Percentiles rank a stretch among this genome's conserved stretches.
These are phyloP conservation scores for Teleiodes luculella DNA, from an alignment of 2,888 invertebrate species.

Conservation along the genomic window DNA sequence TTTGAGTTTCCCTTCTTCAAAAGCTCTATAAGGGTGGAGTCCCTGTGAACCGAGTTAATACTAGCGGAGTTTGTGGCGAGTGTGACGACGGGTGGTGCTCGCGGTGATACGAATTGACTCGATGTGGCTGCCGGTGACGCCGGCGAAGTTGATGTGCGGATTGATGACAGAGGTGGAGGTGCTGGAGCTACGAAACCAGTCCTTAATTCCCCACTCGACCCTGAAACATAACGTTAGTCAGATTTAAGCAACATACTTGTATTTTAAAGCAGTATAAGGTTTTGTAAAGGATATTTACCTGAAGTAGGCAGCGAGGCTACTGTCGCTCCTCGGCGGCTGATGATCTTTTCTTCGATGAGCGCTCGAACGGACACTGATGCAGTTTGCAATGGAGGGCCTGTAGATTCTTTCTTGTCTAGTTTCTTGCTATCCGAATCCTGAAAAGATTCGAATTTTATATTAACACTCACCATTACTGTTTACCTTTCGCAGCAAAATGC, in stretches of 20 bases:
- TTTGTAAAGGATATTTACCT: slow-evolving; percentile 32
- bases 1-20: slow-evolving; percentile 83
- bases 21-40: slow-evolving; percentile 88
- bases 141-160: slow-evolving; percentile 56
- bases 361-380: slow-evolving; percentile 94
- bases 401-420: slow-evolving; percentile 89
- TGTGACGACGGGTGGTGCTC: slow-evolving; percentile 60
- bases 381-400: slow-evolving; percentile 92
- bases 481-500: no score
- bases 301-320: slow-evolving; percentile 46
- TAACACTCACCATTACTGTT: no score
- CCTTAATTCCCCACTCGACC: slow-evolving; percentile 51
- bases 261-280: neutral
- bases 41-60: slow-evolving; percentile 74
- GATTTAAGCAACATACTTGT: neutral
- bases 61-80: slow-evolving; percentile 51
- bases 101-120: slow-evolving; percentile 65
- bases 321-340: slow-evolving; percentile 86
- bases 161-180: slow-evolving; percentile 63
- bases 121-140: slow-evolving; percentile 71
- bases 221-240: slow-evolving; percentile 31
- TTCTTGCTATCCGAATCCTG: slow-evolving; percentile 92
- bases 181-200: slow-evolving; percentile 67
- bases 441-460: slow-evolving; percentile 19
- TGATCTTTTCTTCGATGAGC: slow-evolving; percentile 95